These are phyloP conservation scores for Apolygus lucorum DNA, from an alignment of 1,140 invertebrate species.

Conservation along the genomic window DNA sequence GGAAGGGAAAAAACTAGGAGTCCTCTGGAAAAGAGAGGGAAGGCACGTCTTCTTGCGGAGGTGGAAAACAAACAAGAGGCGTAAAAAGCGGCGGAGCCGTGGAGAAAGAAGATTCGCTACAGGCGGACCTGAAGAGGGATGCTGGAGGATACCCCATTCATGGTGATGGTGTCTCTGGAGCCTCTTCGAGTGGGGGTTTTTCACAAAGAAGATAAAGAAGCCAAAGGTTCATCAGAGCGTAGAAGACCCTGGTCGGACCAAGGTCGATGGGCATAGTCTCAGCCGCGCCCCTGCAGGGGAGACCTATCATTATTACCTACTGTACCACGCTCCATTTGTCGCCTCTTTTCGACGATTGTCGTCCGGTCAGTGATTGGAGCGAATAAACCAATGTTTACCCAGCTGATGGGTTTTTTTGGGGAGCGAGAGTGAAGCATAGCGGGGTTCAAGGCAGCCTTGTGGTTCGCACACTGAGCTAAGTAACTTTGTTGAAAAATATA, in stretches of 20 bases:
- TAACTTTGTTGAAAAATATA: too few species aligned
- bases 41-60: slow-evolving; percentile 12
- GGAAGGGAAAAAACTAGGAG: neutral
- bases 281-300: too few species aligned
- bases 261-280: neutral
- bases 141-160: neutral
- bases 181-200: neutral
- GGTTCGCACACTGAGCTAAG: too few species aligned
- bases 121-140: neutral
- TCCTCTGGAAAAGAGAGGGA: neutral
- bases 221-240: neutral
- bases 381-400: neutral
- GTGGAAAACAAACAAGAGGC: slow-evolving; percentile 12
- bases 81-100: neutral
- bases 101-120: slow-evolving; percentile 15
- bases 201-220: neutral
- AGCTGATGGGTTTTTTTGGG: too few species aligned
- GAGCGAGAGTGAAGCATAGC: too few species aligned
- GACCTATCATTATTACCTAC: neutral
- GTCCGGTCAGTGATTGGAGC: neutral
- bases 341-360: neutral
- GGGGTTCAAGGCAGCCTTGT: too few species aligned
- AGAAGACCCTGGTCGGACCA: neutral
- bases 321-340: slow-evolving; percentile 1
- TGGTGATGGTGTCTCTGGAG: neutral